Conservation (phyloP, 2,888 invertebrate species). For the Acleris literana region DNA sequence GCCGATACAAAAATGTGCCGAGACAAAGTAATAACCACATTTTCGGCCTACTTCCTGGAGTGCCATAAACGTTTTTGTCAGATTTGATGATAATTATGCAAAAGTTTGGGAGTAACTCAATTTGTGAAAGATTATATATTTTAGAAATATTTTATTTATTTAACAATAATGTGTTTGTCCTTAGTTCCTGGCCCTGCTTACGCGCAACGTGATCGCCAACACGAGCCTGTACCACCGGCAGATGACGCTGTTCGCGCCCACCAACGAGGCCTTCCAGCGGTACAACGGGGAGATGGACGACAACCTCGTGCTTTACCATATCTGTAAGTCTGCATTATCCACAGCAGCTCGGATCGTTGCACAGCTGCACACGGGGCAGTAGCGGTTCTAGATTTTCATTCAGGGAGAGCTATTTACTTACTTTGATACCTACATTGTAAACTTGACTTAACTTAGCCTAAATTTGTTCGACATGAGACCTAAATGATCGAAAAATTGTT, state of each 20-base stretch:
- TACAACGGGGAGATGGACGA: slow-evolving; percentile 84
- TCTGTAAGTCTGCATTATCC: slow-evolving; percentile 86
- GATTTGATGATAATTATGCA: too few species aligned
- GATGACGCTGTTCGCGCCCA: slow-evolving; percentile 95
- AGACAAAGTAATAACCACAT: too few species aligned
- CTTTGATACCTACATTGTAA: too few species aligned
- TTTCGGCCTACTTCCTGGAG: too few species aligned
- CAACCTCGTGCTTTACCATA: slow-evolving; percentile 89
- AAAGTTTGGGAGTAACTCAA: too few species aligned
- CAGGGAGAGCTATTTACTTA: too few species aligned
- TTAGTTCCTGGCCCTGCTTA: slow-evolving; percentile 91
- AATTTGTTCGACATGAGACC: too few species aligned
- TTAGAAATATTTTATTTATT: neutral
- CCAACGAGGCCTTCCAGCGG: slow-evolving; percentile 92
- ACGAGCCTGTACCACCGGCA: slow-evolving; percentile 88
- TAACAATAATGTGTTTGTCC: slow-evolving; percentile 53
- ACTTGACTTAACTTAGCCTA: too few species aligned
- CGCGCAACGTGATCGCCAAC: slow-evolving; percentile 88
- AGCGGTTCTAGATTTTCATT: too few species aligned
- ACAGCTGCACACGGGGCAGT: neutral
- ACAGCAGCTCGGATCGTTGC: neutral
- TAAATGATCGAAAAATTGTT: too few species aligned
- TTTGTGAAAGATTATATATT: neutral
- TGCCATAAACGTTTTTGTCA: too few species aligned
- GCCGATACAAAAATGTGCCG: too few species aligned